Conservation (phyloP, 2,113 vertebrate genomes). For the Mohoua ochrocephala region DNA sequence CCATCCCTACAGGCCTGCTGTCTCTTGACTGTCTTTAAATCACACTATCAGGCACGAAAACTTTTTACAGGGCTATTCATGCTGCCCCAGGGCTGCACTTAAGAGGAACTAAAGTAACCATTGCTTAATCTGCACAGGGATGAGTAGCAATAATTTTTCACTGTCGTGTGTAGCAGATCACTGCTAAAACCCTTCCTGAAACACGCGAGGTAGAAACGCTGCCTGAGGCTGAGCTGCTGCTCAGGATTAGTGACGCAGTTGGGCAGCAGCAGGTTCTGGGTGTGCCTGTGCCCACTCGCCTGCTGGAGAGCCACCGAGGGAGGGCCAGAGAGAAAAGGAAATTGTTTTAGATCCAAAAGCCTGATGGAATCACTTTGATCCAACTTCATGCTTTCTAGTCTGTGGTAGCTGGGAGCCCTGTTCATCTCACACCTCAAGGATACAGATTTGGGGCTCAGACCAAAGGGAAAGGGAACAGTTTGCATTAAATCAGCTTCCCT, state of each 20-base stretch:
- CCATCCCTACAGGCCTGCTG: neutral
- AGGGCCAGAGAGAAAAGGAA: neutral
- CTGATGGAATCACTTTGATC: neutral
- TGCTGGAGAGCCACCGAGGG: neutral
- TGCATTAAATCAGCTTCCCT: neutral
- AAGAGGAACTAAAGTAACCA: neutral
- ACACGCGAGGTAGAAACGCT: accelerated
- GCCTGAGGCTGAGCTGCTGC: neutral
- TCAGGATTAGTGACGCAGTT: neutral
- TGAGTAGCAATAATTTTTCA: neutral
- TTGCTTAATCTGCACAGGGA: neutral
- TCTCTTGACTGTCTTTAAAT: neutral
- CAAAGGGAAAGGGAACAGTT: neutral
- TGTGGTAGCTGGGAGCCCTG: neutral
- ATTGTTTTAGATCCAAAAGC: neutral
- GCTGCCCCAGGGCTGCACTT: neutral
- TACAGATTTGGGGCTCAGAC: neutral
- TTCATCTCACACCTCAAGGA: neutral
- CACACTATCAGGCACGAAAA: neutral
- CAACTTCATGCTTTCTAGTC: neutral
- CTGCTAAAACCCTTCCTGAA: neutral
- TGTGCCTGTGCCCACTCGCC: neutral
- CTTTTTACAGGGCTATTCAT: neutral
- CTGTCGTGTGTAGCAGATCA: neutral
- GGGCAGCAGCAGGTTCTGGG: neutral